phyloP scores from a whole-genome alignment of 2,888 invertebrate genomes.

The Acholoe squamosa region DNA sequence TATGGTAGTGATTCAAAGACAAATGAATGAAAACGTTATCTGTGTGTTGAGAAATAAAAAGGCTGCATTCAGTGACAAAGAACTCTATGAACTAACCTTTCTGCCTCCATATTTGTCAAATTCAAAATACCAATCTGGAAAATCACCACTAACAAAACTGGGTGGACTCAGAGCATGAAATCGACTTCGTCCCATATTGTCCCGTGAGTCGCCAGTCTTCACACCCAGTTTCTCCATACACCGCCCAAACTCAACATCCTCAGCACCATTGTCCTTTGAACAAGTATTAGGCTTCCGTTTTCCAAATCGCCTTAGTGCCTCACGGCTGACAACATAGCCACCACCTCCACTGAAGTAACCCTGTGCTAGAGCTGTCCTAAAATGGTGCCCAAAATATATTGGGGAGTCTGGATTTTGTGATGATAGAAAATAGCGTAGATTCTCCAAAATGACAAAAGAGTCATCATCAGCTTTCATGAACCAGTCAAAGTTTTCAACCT shows the following conservation, averaged over 20 bases:
- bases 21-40: no score
- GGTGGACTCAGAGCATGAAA: conserved; percentile 80
- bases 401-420: conserved; percentile 89
- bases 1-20: no score
- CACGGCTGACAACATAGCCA: conserved; percentile 70
- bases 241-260: conserved; percentile 79
- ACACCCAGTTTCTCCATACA: conserved; percentile 80
- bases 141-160: conserved; percentile 76
- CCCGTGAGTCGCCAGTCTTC: conserved; percentile 76
- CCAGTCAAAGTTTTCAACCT: conserved; percentile 95
- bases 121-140: conserved; percentile 78
- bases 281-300: conserved; percentile 65
- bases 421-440: conserved; percentile 93
- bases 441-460: conserved; percentile 97
- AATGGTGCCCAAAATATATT: conserved; percentile 88
- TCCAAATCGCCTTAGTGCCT: conserved; percentile 68
- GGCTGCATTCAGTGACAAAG: no score
- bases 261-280: conserved; percentile 76
- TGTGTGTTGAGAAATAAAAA: no score
- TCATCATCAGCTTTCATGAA: conserved; percentile 99
- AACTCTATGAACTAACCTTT: conserved; percentile 72
- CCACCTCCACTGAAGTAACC: conserved; percentile 69
- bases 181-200: conserved; percentile 76
- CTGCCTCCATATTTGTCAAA: conserved; percentile 78
- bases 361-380: conserved; percentile 76